Evolutionary conservation across 1,140 invertebrate genomes (phyloP).

Genomic region (Magallana angulata): DNA sequence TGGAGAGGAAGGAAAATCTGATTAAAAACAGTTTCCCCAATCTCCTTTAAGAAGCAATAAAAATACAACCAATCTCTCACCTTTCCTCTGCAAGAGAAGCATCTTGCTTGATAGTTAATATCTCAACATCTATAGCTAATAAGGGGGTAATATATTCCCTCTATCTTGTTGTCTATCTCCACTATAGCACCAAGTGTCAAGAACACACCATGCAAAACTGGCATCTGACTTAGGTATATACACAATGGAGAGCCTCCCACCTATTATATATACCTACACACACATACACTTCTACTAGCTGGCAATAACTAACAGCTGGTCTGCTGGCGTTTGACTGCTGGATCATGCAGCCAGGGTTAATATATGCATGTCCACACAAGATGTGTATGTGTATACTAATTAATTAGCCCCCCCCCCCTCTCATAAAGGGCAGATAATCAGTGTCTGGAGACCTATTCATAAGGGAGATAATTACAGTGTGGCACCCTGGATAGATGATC

Average conservation of each 20-base stretch:
- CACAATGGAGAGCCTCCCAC: neutral
- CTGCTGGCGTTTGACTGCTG: neutral
- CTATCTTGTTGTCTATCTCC: slow-evolving; percentile 22
- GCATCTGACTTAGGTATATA: neutral
- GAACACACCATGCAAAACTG: slow-evolving; percentile 17
- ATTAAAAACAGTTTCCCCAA: too few relatives aligned
- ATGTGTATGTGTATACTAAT: neutral
- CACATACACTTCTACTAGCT: neutral
- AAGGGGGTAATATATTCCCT: neutral
- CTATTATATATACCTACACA: neutral
- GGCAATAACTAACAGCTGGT: neutral
- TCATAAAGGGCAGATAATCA: neutral
- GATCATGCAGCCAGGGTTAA: neutral
- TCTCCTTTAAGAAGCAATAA: too few relatives aligned
- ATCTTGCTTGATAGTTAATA: slow-evolving; percentile 25
- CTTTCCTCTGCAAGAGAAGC: neutral
- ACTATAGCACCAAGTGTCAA: slow-evolving; percentile 33
- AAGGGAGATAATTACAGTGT: neutral
- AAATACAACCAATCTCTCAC: neutral
- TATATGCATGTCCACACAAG: slow-evolving; percentile 10
- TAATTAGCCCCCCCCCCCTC: neutral
- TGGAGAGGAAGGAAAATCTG: too few relatives aligned
- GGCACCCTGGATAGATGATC: neutral
- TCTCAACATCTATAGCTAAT: slow-evolving; percentile 32
- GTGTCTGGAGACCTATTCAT: neutral